Evolutionary conservation across 2,113 vertebrate species (phyloP), one percentile per base, ranked within the genome.

Genomic region (Prunella fulvescens): DNA sequence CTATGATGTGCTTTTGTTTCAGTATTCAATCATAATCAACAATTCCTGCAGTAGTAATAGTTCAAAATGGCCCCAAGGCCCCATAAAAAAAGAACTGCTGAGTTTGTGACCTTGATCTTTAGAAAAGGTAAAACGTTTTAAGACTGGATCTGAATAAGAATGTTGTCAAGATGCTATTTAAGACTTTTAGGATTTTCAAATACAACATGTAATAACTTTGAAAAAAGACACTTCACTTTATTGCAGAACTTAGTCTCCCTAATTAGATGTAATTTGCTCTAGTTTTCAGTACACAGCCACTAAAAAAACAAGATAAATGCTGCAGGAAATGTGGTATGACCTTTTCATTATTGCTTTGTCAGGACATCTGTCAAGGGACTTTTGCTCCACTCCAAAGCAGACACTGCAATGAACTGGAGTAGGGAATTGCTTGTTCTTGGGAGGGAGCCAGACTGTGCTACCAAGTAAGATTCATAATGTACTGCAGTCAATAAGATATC

Each of bases 61-160:
- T 92, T 96, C 84, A 93, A 97, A 96, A 87, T 71, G 93, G 81
- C 90, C 92, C 88, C 20, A 31, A 97, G 94, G 97, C 74, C 81
- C 70, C 93, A 91, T 97, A 96, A 97, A 97, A 94, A 40, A 94
- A 85, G 92, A 97, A 96, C 39, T 73, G 51, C 64, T 85, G 87
- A 96, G 84, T 90, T 64, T 39, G 54, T 97, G 94, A 92, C 97
- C 96, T 98, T 97, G 96, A 96, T 97, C 95, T 97, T 98, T 97
- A 96, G 85, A 82, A 95, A 96, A 95, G 90, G 57, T 62, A 96
- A 81, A 93, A 97, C 33, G 13, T 92, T 95, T 78, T 79, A 73
- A 92, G 90, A 79, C 78, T 86, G 88, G 60, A 93, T 91, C 51
- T 93, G 80, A 96, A 95, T 86, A 95, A 28, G 35, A 58, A 95